phyloP scores from a whole-genome alignment of 2,797 vertebrate genomes.

The Psittacula echo region DNA sequence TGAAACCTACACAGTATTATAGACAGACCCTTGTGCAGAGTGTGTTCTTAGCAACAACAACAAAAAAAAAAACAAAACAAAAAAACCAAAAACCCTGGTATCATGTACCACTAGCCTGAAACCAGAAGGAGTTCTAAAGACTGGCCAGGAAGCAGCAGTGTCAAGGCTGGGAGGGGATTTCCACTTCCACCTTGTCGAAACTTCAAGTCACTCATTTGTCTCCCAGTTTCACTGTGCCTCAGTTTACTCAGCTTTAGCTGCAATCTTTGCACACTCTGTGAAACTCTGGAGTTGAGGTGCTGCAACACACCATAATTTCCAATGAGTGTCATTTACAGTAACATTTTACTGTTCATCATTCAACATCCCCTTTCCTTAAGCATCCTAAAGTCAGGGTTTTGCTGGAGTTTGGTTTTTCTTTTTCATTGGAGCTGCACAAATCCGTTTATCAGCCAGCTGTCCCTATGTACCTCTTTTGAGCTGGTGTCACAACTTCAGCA shows the following conservation, averaged over 20 bases:
- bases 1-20: background rate
- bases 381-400: background rate
- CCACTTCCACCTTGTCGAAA: background rate
- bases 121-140: background rate
- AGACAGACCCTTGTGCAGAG: background rate
- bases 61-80: background rate
- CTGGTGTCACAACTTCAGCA: background rate
- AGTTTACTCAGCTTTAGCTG: background rate
- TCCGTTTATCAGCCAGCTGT: background rate
- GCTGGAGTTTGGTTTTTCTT: accelerated
- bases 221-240: accelerated
- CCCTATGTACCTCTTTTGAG: background rate
- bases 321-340: background rate
- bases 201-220: background rate
- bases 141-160: background rate
- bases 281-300: background rate
- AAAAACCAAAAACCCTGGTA: background rate
- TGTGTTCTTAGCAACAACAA: background rate
- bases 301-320: background rate
- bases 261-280: background rate
- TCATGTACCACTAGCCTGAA: background rate
- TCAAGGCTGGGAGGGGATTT: background rate
- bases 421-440: background rate
- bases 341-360: background rate
- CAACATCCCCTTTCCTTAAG: background rate